Percentiles rank a stretch among this genome's conserved stretches.
phyloP scores from a whole-genome alignment of 2,113 vertebrate species.

The Spilogale gracilis region DNA sequence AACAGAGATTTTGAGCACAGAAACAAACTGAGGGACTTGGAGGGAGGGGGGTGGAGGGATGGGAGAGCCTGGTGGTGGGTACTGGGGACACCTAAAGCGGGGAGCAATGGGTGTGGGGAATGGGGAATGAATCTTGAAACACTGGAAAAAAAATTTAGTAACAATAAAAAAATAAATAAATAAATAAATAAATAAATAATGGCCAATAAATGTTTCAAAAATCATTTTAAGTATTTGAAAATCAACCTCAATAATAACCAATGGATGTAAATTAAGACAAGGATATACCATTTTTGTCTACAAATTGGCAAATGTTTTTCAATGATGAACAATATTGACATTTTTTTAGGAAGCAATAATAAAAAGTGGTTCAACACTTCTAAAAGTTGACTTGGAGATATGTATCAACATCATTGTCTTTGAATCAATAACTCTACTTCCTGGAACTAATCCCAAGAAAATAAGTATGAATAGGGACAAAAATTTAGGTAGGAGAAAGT shows the following conservation, averaged over 20 bases:
- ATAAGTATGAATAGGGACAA: slow-evolving; percentile 5
- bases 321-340: slow-evolving; percentile 34
- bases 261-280: slow-evolving; percentile 56
- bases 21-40: too few relatives aligned
- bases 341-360: slow-evolving; percentile 47
- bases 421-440: slow-evolving; percentile 51
- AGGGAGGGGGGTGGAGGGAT: too few relatives aligned
- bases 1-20: too few relatives aligned
- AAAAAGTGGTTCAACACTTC: slow-evolving; percentile 58
- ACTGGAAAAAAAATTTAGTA: too few relatives aligned
- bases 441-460: slow-evolving; percentile 44
- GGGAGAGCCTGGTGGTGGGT: too few relatives aligned
- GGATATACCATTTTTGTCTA: slow-evolving; percentile 54
- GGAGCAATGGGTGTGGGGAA: too few relatives aligned
- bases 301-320: slow-evolving; percentile 45
- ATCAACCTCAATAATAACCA: slow-evolving; percentile 36
- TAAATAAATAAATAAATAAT: slow-evolving; percentile 63
- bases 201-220: not conserved
- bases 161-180: not conserved
- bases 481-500: slow-evolving; percentile 25
- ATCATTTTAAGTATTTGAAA: slow-evolving; percentile 50
- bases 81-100: too few relatives aligned
- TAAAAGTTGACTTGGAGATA: slow-evolving; percentile 41
- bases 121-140: too few relatives aligned
- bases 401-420: slow-evolving; percentile 13